Evolutionary conservation across 2,113 vertebrate species (phyloP).

Genomic region (Muntiacus reevesi): DNA sequence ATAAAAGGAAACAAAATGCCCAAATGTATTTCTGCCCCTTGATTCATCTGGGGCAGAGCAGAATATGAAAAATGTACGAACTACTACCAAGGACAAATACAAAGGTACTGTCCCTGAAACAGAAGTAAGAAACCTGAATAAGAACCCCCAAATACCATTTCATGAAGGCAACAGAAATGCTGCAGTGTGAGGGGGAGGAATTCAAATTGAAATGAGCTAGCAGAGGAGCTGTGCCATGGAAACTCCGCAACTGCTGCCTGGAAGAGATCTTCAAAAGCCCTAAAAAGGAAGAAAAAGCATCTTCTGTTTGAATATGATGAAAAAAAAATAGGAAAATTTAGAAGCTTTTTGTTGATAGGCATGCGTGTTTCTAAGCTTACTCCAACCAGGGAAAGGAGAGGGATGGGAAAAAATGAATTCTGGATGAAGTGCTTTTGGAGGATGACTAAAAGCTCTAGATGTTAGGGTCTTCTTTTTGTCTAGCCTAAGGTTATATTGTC

Average conservation of each 20-base stretch:
- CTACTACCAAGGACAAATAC: background rate
- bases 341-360: constrained; percentile 5
- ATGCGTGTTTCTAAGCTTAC: background rate
- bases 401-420: background rate
- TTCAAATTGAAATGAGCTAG: constrained; percentile 1
- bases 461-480: background rate
- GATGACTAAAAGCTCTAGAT: background rate
- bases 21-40: constrained; percentile 19
- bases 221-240: background rate
- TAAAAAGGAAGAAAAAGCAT: constrained; percentile 40
- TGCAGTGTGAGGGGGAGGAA: constrained; percentile 17
- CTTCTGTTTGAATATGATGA: background rate
- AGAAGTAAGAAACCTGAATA: background rate
- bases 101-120: constrained; percentile 17
- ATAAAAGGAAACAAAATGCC: constrained; percentile 5
- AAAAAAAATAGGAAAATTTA: background rate
- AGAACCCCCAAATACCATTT: background rate
- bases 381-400: background rate
- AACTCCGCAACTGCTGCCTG: constrained; percentile 14
- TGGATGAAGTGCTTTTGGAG: background rate
- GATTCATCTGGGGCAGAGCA: background rate
- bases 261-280: constrained; percentile 35
- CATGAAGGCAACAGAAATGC: background rate
- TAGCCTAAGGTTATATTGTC: background rate
- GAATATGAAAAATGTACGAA: background rate